Percentiles rank a stretch among this genome's conserved stretches.
phyloP scores from a whole-genome alignment of 23 tunicate species.

The Ascidia mentula region DNA sequence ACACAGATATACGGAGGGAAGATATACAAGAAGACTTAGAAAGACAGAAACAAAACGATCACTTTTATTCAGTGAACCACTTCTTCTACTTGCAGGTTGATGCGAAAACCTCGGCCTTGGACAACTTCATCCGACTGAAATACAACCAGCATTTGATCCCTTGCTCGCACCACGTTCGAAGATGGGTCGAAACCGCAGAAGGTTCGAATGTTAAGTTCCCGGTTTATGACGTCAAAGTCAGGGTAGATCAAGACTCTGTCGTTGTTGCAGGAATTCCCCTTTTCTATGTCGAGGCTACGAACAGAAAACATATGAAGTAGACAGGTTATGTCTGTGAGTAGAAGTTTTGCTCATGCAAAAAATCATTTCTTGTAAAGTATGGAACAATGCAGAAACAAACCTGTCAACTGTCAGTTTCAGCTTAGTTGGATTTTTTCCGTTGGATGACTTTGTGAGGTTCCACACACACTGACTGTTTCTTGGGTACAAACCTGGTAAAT shows the following conservation, averaged over 20 bases:
- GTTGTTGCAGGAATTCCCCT: conserved; percentile 12
- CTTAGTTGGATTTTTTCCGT: not conserved
- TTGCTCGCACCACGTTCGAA: not conserved
- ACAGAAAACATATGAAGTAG: too few relatives aligned
- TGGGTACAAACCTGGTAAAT: conserved; percentile 40
- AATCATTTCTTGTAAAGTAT: not conserved
- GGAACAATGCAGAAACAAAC: not conserved
- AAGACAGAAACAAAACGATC: not conserved
- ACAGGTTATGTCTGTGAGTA: not conserved
- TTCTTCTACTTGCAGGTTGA: conserved; percentile 7
- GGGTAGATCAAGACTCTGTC: conserved; percentile 41
- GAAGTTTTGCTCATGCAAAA: not conserved
- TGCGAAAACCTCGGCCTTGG: conserved; percentile 35
- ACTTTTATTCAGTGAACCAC: not conserved
- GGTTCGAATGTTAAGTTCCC: not conserved
- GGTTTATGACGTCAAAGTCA: conserved; percentile 25
- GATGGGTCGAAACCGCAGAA: conserved; percentile 18
- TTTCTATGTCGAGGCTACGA: conserved; percentile 38
- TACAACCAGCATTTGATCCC: conserved; percentile 20
- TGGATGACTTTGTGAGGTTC: conserved; percentile 1
- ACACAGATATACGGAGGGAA: too few relatives aligned
- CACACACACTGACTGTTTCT: conserved; percentile 40
- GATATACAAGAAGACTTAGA: too few relatives aligned
- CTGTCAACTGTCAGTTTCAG: conserved; percentile 13
- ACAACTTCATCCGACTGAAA: conserved; percentile 56